phyloP scores from a whole-genome alignment of 1,140 invertebrate species.

The Eulimnadia texana region DNA sequence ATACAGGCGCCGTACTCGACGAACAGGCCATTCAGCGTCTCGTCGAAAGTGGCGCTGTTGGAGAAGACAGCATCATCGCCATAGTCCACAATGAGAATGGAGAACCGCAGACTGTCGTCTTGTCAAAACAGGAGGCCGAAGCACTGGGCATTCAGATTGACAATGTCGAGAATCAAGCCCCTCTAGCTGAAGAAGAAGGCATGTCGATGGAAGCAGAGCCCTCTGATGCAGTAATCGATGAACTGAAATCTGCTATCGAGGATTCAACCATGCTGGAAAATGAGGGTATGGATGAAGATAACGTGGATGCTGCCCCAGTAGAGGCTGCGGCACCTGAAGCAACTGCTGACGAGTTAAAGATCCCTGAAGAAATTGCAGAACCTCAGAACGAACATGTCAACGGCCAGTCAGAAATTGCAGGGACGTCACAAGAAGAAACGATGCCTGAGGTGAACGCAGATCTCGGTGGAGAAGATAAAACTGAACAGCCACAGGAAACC shows the following conservation, averaged over 20 bases:
- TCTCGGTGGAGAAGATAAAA: no score
- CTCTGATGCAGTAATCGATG: conserved; percentile 12
- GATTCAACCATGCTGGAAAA: conserved; percentile 4
- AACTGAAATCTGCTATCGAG: conserved; percentile 8
- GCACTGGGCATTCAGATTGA: conserved; percentile 16
- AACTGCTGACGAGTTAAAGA: neutral
- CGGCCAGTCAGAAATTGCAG: neutral
- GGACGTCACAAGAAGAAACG: neutral
- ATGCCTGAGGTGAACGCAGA: neutral
- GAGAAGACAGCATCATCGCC: conserved; percentile 13
- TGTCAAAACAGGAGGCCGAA: conserved; percentile 19
- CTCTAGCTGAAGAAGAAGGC: no score
- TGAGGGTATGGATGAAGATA: conserved; percentile 10
- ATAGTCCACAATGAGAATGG: conserved; percentile 21
- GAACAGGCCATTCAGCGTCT: conserved; percentile 6
- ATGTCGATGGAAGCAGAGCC: neutral
- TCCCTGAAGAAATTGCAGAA: neutral
- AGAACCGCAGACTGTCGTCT: conserved; percentile 17
- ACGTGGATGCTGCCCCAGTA: neutral
- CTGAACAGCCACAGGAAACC: neutral
- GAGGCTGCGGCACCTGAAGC: neutral
- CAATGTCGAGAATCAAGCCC: neutral
- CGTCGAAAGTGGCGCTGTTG: conserved; percentile 3
- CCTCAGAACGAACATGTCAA: neutral
- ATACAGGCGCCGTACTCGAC: neutral